Evolutionary conservation across 2,797 vertebrate species (phyloP).

Genomic region (Gadopsis marmoratus): DNA sequence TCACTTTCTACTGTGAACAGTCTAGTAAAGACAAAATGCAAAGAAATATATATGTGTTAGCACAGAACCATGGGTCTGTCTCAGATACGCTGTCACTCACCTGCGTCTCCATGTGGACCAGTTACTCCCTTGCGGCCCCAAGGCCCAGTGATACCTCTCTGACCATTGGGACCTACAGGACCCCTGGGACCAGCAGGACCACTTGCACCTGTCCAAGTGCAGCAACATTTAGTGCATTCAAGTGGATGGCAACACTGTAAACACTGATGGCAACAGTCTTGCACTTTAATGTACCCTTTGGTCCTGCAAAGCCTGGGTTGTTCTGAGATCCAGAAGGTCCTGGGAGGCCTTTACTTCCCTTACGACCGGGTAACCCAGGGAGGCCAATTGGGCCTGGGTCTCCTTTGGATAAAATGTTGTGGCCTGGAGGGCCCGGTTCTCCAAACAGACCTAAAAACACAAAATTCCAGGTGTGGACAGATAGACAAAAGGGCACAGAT

Average conservation of each 20-base stretch:
- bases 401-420: constrained; percentile 35
- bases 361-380: constrained; percentile 60
- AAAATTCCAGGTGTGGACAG: not conserved
- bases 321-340: constrained; percentile 53
- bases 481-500: not conserved
- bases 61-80: not conserved
- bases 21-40: not conserved
- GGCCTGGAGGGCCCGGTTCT: constrained; percentile 46
- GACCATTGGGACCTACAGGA: constrained; percentile 61
- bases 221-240: constrained; percentile 23
- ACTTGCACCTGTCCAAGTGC: constrained; percentile 58
- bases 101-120: constrained; percentile 55
- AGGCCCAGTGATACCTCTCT: constrained; percentile 53
- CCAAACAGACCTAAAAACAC: constrained; percentile 61
- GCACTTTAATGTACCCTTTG: constrained; percentile 57
- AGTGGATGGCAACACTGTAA: not conserved
- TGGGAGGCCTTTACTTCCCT: constrained; percentile 55
- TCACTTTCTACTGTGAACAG: not conserved
- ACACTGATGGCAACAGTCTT: not conserved
- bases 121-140: constrained; percentile 58
- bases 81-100: constrained; percentile 38
- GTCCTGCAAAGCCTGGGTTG: constrained; percentile 10
- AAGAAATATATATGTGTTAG: not conserved
- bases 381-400: constrained; percentile 62
- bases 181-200: constrained; percentile 56